Evolutionary conservation across 2,113 vertebrate genomes (phyloP), one percentile per base, ranked within the genome.

Genomic region (Platichthys stellatus): DNA sequence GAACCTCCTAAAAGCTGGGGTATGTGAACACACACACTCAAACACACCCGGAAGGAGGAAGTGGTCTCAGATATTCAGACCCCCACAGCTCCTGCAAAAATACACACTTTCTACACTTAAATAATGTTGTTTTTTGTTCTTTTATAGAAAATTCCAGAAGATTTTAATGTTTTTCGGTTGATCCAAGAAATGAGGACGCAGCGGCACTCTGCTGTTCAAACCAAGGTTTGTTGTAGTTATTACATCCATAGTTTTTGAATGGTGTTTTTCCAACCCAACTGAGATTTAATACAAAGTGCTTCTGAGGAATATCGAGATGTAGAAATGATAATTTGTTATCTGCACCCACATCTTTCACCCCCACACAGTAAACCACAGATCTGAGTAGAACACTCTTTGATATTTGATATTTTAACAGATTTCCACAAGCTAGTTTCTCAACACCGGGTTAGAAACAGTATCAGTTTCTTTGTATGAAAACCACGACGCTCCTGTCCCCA

Each of bases 151-250:
- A 99, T 99, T 94, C 97, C 98, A 68, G 97, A 98, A 86, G 97
- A 99, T 84, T 99, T 99, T 93, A 97, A 97, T 72, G 96, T 99
- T 63, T 99, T 97, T 88, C 96, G 94, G 85, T 95, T 99, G 94
- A 98, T 99, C 89, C 97, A 99, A 91, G 97, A 99, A 93, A 99
- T 99, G 98, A 96, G 98, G 90, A 99, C 97, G 1, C 98, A 99
- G 72, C 95, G 98, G 47, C 98, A 99, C 93, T 99, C 98, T 60
- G 98, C 98, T 54, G 98, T 99, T 40, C 98, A 99, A 92, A 99
- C 98, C 24, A 99, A 99, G 96, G 98, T 99, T 76, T 76, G 89
- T 53, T 69, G 43, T n/a, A 21, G 51, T n/a, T 54, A 38, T 38
- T 9, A 38, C 35, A 38, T 38, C 35, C 9, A 9, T 38, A 9